These are phyloP conservation scores for Poeciliopsis gracilis DNA, from an alignment of 2,797 vertebrate species.

Conservation along the genomic window DNA sequence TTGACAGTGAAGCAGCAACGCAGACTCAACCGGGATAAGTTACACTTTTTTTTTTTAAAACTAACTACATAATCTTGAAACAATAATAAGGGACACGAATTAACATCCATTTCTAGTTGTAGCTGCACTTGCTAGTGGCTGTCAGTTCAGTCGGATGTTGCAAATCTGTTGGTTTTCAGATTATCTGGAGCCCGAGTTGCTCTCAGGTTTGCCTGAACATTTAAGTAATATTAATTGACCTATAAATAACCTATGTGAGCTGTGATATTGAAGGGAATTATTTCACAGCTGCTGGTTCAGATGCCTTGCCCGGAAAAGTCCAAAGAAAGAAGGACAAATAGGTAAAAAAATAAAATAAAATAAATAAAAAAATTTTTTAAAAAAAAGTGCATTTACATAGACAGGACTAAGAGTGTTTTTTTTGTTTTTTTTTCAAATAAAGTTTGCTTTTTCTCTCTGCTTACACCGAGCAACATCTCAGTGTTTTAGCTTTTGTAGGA, in stretches of 20 bases:
- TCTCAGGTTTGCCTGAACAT: conserved; percentile 9
- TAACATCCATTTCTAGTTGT: background rate
- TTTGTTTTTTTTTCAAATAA: background rate
- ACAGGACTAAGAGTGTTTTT: background rate
- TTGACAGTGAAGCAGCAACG: background rate
- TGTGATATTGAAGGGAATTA: background rate
- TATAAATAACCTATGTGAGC: background rate
- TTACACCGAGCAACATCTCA: background rate
- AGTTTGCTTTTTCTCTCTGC: background rate
- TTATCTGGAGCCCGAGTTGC: background rate
- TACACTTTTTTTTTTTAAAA: too few relatives aligned
- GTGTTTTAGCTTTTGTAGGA: background rate
- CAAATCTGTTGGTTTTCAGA: background rate
- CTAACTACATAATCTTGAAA: background rate
- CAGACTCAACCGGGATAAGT: background rate
- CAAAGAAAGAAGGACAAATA: conserved; percentile 43
- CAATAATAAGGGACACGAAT: background rate
- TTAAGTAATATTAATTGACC: background rate
- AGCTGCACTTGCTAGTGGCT: background rate
- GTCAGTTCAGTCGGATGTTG: background rate
- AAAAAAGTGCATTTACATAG: background rate
- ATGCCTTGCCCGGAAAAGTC: conserved; percentile 71
- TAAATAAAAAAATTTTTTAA: too few relatives aligned
- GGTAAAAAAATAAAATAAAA: conserved; percentile 45
- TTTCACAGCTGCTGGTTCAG: conserved; percentile 9